Conservation (phyloP, 2,797 vertebrate genomes). For the Protosalanx chinensis region DNA sequence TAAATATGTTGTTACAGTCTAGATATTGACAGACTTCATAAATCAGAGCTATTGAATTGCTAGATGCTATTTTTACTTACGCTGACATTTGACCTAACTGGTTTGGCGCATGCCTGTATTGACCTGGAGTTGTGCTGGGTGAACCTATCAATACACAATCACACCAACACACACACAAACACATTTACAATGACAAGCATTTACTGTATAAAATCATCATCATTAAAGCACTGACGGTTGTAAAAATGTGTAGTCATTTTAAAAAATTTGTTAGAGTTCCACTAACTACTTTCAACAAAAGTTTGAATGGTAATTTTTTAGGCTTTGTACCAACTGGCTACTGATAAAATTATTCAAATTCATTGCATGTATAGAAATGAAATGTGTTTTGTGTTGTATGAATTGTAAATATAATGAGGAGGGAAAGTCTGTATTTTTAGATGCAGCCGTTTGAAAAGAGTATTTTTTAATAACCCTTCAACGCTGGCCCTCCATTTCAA, state of each 20-base stretch:
- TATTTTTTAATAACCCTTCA: background rate
- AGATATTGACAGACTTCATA: slow-evolving; percentile 70
- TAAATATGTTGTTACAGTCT: slow-evolving; percentile 58
- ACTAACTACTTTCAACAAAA: no score
- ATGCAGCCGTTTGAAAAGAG: background rate
- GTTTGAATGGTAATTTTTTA: no score
- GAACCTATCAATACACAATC: slow-evolving; percentile 29
- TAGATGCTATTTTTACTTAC: slow-evolving; percentile 70
- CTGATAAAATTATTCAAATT: no score
- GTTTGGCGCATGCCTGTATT: slow-evolving; percentile 35
- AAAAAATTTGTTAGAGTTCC: no score
- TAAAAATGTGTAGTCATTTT: background rate
- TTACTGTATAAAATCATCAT: background rate
- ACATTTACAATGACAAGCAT: background rate
- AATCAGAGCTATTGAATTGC: slow-evolving; percentile 71
- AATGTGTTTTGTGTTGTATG: no score
- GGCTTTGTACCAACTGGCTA: no score
- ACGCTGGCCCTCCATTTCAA: background rate
- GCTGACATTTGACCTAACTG: slow-evolving; percentile 55
- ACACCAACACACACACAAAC: background rate
- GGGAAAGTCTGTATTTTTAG: no score
- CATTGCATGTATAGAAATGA: no score
- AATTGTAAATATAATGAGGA: no score
- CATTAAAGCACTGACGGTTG: slow-evolving; percentile 16
- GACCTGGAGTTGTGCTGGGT: slow-evolving; percentile 20